Conservation (phyloP, 2,113 vertebrate species). For the Sinocyclocheilus rhinocerous region DNA sequence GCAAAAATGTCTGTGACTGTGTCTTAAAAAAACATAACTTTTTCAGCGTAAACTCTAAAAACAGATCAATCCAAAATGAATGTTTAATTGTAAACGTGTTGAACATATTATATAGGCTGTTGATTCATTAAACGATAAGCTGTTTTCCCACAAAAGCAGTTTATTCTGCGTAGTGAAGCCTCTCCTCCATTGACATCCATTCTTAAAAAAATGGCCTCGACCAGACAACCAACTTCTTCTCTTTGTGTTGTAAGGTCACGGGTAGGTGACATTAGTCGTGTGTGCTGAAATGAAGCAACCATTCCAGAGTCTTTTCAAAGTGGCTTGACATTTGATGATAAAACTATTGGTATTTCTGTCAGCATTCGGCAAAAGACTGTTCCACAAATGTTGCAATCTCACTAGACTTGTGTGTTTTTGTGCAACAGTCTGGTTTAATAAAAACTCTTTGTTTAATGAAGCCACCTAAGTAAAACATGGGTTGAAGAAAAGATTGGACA, state of each 20-base stretch:
- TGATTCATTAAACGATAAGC: no score
- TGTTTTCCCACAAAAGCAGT: no score
- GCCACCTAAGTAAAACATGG: neutral
- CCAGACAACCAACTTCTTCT: neutral
- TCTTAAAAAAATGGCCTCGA: neutral
- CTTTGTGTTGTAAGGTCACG: neutral
- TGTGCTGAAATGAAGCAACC: neutral
- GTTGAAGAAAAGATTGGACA: neutral
- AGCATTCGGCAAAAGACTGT: neutral
- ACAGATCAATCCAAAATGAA: no score
- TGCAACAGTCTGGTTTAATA: neutral
- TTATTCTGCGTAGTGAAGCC: neutral
- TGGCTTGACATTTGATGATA: neutral
- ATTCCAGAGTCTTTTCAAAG: neutral
- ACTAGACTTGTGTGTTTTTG: slow-evolving; percentile 7
- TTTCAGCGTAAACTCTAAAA: no score
- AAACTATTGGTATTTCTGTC: neutral
- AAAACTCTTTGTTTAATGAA: neutral
- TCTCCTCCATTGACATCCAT: neutral
- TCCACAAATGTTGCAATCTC: neutral
- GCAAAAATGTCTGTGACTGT: no score
- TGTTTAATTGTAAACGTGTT: no score
- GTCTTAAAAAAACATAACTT: no score
- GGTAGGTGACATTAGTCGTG: no score
- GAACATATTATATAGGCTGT: no score